A percentile compares a stretch with the other conserved stretches of the same genome.
These are phyloP conservation scores for Acanthosepion lycidas DNA, from an alignment of 2,888 invertebrate species.

Conservation along the genomic window DNA sequence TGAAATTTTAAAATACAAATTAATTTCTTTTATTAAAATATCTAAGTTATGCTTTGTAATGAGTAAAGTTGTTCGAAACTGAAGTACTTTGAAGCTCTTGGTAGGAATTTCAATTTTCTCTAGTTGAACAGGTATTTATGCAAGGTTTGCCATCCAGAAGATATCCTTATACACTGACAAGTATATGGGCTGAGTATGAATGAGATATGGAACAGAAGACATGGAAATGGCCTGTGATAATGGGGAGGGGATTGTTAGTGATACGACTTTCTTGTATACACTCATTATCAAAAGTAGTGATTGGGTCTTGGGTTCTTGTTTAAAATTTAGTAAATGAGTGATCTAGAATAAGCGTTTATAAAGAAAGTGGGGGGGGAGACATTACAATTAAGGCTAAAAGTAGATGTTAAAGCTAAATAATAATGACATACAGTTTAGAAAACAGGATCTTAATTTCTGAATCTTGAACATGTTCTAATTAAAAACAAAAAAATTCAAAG, in stretches of 20 bases:
- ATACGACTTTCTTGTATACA: neutral
- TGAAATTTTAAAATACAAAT: neutral
- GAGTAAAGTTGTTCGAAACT: neutral
- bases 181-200: neutral
- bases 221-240: neutral
- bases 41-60: neutral
- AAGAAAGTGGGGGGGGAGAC: too few species aligned
- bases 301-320: neutral
- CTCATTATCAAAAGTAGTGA: neutral
- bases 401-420: neutral
- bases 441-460: neutral
- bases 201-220: slow-evolving; percentile 4
- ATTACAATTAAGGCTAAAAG: neutral
- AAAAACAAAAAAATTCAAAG: too few species aligned
- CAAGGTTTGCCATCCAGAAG: neutral
- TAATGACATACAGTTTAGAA: neutral
- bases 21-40: neutral
- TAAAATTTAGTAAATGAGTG: neutral
- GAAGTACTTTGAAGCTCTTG: neutral
- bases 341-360: neutral
- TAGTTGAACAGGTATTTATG: neutral
- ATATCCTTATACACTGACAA: neutral
- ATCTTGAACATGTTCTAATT: too few species aligned
- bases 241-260: neutral
- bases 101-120: neutral